Base-by-base conservation (phyloP, 1,140 invertebrate species). In the Amphibalanus amphitrite region DNA sequence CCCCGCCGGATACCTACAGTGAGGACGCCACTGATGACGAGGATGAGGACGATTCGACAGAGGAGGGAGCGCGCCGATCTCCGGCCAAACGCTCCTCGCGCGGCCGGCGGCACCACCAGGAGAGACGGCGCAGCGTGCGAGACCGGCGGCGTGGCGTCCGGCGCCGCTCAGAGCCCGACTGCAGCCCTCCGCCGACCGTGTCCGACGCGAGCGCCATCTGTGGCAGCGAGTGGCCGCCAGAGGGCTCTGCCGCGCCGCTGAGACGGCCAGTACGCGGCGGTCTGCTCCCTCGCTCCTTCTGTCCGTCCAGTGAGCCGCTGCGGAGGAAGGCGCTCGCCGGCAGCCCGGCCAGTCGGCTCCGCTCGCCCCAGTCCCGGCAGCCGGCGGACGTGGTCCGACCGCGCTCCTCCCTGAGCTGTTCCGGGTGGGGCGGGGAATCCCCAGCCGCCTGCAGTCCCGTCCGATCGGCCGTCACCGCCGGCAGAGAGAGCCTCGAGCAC, bases 221-320 rank as follows among this genome's bases (percentile, higher is more conserved):
- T 20, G 47, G 10, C 47, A 20, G 10, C 47, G 47, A 13, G 47
- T 59, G 47, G 47, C 13, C 10, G 47, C 13, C 47, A 23, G 47
- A 59, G 13, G 47, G 47, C 47, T 8, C 47, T 1, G 1, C 47
- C 10, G 20, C 17, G 47, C 17, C 47, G 47, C 6, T 59, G 47
- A 8, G 10, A 20, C 47, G 47, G 47, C 6, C 20, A 20, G 47
- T 23, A 20, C 47, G 47, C 47, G 47, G 13, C 20, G 47, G 13
- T 13, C 47, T 20, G n/a, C 65, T 67, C n/a, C n/a, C 65, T 3
- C 65, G 26, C 28, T 26, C 65, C 28, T 67, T 67, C 65, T 67
- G 65, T 28, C 65, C 65, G 65, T 26, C 65, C 65, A 67, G 65
- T 26, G 65, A 67, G 65, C 65, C 65, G 28, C 65, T 67, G 65